Evolutionary conservation across 1,140 invertebrate genomes (phyloP).

Genomic region (Pachyrhynchus sulphureomaculatus): DNA sequence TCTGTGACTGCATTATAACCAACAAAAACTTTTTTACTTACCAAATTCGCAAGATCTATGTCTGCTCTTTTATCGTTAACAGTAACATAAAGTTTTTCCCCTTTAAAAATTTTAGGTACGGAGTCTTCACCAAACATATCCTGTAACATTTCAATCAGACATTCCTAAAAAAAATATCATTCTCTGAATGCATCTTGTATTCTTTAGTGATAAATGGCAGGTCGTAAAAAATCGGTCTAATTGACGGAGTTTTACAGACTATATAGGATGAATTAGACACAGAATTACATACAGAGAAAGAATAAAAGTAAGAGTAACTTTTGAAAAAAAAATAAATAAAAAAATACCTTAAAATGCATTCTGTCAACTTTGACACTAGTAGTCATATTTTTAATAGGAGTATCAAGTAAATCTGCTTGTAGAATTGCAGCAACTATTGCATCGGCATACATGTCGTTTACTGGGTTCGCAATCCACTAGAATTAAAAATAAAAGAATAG

Average conservation of each 20-base stretch:
- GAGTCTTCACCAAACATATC: conserved; percentile 95
- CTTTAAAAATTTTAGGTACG: conserved; percentile 93
- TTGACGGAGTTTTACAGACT: too few species aligned
- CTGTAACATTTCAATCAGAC: conserved; percentile 87
- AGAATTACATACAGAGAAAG: too few species aligned
- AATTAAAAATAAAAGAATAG: conserved; percentile 36
- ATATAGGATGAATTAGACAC: too few species aligned
- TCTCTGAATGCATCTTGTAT: too few species aligned
- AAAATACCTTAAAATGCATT: conserved; percentile 79
- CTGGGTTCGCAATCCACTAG: conserved; percentile 90
- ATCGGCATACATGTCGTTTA: conserved; percentile 98
- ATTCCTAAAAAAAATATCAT: conserved; percentile 69
- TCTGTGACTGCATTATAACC: too few species aligned
- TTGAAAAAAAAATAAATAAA: too few species aligned
- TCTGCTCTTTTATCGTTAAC: conserved; percentile 84
- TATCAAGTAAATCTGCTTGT: conserved; percentile 71
- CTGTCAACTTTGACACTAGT: conserved; percentile 70
- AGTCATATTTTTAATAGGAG: conserved; percentile 60
- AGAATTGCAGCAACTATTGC: conserved; percentile 83
- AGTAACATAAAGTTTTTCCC: conserved; percentile 82
- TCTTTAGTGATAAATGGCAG: too few species aligned
- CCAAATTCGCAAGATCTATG: conserved; percentile 81
- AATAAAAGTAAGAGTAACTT: too few species aligned
- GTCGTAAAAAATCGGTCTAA: too few species aligned
- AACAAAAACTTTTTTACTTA: too few species aligned